Percentiles rank a stretch among this genome's conserved stretches.
These are phyloP conservation scores for Rhagonycha lutea DNA, from an alignment of 2,888 invertebrate species.

Conservation along the genomic window DNA sequence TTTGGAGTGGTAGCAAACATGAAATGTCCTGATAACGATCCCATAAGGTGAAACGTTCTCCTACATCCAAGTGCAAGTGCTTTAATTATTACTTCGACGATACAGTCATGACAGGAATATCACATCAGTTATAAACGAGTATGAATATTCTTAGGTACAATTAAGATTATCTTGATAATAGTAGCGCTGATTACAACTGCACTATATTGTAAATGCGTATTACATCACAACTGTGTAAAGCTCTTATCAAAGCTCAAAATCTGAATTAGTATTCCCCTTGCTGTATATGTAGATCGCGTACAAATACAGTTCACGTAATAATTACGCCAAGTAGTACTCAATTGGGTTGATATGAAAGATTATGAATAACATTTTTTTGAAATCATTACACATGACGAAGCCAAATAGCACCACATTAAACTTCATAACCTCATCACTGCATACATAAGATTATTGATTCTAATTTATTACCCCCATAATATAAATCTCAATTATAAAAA, in stretches of 20 bases:
- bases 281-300: slow-evolving; percentile 11
- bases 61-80: slow-evolving; percentile 1
- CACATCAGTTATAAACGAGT: slow-evolving; percentile 13
- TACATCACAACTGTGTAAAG: slow-evolving; percentile 8
- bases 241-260: slow-evolving; percentile 11
- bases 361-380: not conserved
- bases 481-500: not conserved
- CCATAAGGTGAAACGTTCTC: slow-evolving; percentile 3
- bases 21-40: slow-evolving; percentile 5
- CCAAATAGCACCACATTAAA: not conserved
- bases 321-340: not conserved
- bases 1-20: not conserved
- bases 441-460: not conserved
- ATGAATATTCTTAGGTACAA: slow-evolving; percentile 21
- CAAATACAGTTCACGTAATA: slow-evolving; percentile 2
- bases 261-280: slow-evolving; percentile 13
- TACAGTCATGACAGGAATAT: slow-evolving; percentile 16
- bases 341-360: not conserved
- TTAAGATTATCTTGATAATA: slow-evolving; percentile 15
- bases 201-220: slow-evolving; percentile 20
- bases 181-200: slow-evolving; percentile 17
- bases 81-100: slow-evolving; percentile 8
- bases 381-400: not conserved
- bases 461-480: not conserved
- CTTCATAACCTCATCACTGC: not conserved